Conservation (phyloP, 2,797 vertebrate genomes). For the Ataeniobius toweri region DNA sequence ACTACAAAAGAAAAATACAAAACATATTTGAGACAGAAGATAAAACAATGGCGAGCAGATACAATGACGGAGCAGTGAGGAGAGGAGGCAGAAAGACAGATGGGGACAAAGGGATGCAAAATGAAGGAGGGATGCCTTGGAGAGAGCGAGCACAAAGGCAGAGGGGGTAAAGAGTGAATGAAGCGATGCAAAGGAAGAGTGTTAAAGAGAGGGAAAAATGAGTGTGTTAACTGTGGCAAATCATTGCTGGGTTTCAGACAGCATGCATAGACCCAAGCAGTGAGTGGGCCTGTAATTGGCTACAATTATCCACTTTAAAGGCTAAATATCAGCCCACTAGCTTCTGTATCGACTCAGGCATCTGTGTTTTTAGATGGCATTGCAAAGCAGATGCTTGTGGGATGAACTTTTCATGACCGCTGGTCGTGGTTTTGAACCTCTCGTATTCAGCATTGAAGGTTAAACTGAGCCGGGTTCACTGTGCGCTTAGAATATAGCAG, state of each 20-base stretch:
- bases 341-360: slow-evolving; percentile 24
- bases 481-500: slow-evolving; percentile 43
- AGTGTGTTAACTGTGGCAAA: slow-evolving; percentile 23
- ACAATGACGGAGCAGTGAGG: slow-evolving; percentile 25
- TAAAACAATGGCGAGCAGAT: slow-evolving; percentile 24
- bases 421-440: slow-evolving; percentile 47
- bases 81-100: slow-evolving; percentile 59
- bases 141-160: slow-evolving; percentile 50
- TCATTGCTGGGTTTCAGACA: slow-evolving; percentile 54
- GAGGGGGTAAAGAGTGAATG: slow-evolving; percentile 42
- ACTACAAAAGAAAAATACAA: slow-evolving; percentile 76
- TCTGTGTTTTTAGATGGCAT: not conserved
- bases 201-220: slow-evolving; percentile 13
- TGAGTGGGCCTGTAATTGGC: slow-evolving; percentile 46
- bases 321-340: slow-evolving; percentile 44
- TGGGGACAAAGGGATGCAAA: slow-evolving; percentile 66
- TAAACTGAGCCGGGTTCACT: slow-evolving; percentile 42
- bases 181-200: slow-evolving; percentile 43
- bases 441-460: slow-evolving; percentile 40
- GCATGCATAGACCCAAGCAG: slow-evolving; percentile 29
- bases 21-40: slow-evolving; percentile 17
- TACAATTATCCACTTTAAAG: slow-evolving; percentile 52
- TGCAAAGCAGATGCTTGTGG: slow-evolving; percentile 41
- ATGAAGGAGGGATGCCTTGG: slow-evolving; percentile 55
- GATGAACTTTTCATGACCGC: slow-evolving; percentile 42